A percentile compares a stretch with the other conserved stretches of the same genome.
These are phyloP conservation scores for Polyommatus iphigenia DNA, from an alignment of 2,888 invertebrate species.

Conservation along the genomic window DNA sequence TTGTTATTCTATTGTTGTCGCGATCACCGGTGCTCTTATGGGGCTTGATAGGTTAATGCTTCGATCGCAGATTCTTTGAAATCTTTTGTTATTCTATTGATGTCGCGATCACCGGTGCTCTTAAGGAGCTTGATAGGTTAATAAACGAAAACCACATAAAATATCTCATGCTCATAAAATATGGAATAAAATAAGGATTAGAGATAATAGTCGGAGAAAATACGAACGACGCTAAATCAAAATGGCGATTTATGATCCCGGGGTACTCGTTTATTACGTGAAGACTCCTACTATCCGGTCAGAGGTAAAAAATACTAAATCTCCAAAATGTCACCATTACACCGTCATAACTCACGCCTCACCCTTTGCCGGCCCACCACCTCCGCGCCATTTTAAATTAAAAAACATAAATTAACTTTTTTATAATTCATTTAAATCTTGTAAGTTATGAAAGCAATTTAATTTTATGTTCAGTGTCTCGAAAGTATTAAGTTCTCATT, in stretches of 20 bases:
- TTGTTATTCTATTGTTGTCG: too few species aligned
- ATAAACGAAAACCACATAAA: neutral
- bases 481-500: constrained; percentile 23
- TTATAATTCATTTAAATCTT: constrained; percentile 10
- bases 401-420: constrained; percentile 23
- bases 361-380: neutral
- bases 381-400: constrained; percentile 1
- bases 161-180: neutral
- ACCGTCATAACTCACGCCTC: neutral
- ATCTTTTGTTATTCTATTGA: too few species aligned
- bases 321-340: neutral
- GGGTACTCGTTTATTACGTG: constrained; percentile 5
- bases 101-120: too few species aligned
- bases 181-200: constrained; percentile 17
- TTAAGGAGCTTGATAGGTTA: too few species aligned
- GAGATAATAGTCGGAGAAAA: constrained; percentile 9
- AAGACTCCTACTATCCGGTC: constrained; percentile 3
- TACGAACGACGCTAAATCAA: neutral
- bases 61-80: too few species aligned
- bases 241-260: constrained; percentile 11
- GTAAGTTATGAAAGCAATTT: constrained; percentile 18
- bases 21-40: too few species aligned
- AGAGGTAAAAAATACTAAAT: constrained; percentile 14
- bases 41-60: too few species aligned
- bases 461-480: constrained; percentile 24